Evolutionary conservation across 2,888 invertebrate species (phyloP).

Genomic region (Yponomeuta cagnagella): DNA sequence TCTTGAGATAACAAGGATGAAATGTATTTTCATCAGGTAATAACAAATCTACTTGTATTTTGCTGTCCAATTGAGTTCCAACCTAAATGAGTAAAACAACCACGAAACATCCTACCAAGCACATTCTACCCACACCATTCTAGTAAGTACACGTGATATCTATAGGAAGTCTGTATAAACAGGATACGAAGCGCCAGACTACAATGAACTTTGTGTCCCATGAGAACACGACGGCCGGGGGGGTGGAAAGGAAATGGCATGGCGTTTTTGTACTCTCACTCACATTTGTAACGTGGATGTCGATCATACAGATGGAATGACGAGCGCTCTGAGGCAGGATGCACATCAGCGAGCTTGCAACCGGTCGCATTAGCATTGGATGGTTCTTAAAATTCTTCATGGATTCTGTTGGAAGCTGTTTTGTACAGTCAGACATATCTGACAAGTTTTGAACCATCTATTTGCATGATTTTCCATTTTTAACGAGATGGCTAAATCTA

Average conservation of each 20-base stretch:
- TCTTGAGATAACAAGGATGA: too few relatives aligned
- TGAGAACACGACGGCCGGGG: neutral
- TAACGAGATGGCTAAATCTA: too few relatives aligned
- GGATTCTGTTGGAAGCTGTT: neutral
- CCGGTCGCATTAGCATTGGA: neutral
- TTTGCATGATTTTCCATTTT: too few relatives aligned
- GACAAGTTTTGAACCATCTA: too few relatives aligned
- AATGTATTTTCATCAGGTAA: too few relatives aligned
- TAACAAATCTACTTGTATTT: too few relatives aligned
- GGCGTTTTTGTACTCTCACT: neutral
- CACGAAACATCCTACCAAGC: too few relatives aligned
- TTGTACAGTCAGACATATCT: neutral
- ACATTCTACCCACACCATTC: neutral
- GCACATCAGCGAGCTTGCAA: neutral
- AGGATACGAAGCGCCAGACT: slow-evolving; percentile 46
- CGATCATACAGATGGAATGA: neutral
- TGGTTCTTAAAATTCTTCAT: neutral
- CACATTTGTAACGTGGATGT: neutral
- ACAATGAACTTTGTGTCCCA: neutral
- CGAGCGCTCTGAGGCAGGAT: neutral
- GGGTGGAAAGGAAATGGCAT: slow-evolving; percentile 1
- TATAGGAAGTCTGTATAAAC: slow-evolving; percentile 29
- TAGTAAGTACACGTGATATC: neutral
- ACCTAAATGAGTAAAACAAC: too few relatives aligned
- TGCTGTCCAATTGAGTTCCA: too few relatives aligned